Conservation (phyloP, 2,797 vertebrate genomes). For the Microctenopoma steveboyesi region DNA sequence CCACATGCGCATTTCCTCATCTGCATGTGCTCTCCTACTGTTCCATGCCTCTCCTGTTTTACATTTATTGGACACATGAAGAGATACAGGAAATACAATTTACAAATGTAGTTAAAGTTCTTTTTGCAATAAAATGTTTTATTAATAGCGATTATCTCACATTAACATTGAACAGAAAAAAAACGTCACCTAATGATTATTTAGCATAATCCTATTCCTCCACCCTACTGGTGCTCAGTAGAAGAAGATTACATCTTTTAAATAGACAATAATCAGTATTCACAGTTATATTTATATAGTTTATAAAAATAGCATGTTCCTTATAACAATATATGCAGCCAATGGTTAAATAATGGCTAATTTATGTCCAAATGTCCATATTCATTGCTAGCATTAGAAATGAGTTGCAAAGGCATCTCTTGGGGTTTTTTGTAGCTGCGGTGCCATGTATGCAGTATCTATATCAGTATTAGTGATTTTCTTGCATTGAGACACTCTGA, state of each 20-base stretch:
- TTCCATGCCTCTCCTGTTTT: slow-evolving; percentile 12
- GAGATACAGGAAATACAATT: neutral
- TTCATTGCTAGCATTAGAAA: neutral
- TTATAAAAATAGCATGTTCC: neutral
- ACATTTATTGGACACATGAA: slow-evolving; percentile 28
- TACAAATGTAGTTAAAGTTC: neutral
- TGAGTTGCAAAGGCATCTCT: neutral
- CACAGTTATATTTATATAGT: too few species aligned
- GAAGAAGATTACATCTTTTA: slow-evolving; percentile 5
- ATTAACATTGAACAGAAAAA: neutral
- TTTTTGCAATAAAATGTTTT: neutral
- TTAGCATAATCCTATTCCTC: slow-evolving; percentile 38
- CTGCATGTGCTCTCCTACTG: slow-evolving; percentile 52
- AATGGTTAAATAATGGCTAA: neutral
- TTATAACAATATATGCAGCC: neutral
- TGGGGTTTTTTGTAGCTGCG: slow-evolving; percentile 1
- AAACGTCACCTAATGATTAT: neutral
- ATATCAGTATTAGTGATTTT: slow-evolving; percentile 50
- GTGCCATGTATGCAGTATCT: slow-evolving; percentile 29
- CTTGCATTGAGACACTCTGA: slow-evolving; percentile 45
- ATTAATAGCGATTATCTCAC: slow-evolving; percentile 7
- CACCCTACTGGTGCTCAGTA: slow-evolving; percentile 1
- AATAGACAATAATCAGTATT: neutral
- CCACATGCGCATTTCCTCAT: slow-evolving; percentile 64
- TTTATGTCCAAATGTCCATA: neutral